Percentiles rank a stretch among this genome's conserved stretches.
These are phyloP conservation scores for Linnaemya vulpina DNA, from an alignment of 2,888 invertebrate species.

Conservation along the genomic window DNA sequence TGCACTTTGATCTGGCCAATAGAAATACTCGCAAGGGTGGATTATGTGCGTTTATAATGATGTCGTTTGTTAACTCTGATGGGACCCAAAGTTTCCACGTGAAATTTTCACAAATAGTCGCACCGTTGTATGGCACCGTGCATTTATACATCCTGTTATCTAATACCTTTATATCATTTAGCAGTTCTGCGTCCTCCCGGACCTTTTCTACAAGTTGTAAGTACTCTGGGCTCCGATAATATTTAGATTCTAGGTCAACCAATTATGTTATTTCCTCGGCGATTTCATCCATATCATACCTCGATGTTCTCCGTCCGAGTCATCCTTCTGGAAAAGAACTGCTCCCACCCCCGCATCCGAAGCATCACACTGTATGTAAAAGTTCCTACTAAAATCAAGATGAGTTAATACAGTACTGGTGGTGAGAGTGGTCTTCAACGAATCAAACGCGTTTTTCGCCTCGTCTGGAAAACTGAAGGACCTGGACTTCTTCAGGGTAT, in stretches of 20 bases:
- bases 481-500: too few species aligned
- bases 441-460: conserved; percentile 1
- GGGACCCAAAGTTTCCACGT: neutral
- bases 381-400: neutral
- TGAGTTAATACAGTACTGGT: neutral
- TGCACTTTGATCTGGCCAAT: neutral
- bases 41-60: neutral
- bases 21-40: neutral
- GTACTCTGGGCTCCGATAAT: neutral
- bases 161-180: neutral
- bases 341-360: too few species aligned
- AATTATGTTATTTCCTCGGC: too few species aligned
- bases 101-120: too few species aligned
- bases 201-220: neutral
- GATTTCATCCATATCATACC: too few species aligned
- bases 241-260: too few species aligned
- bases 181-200: neutral
- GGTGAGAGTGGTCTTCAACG: too few species aligned
- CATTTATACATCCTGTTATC: neutral
- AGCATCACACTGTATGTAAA: neutral
- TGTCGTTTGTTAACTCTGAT: too few species aligned
- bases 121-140: too few species aligned
- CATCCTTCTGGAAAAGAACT: too few species aligned
- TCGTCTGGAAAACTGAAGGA: conserved; percentile 1
- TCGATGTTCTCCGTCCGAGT: too few species aligned